phyloP scores from a whole-genome alignment of 92 coral and sea anemone species.

The Parazoanthus swiftii region DNA sequence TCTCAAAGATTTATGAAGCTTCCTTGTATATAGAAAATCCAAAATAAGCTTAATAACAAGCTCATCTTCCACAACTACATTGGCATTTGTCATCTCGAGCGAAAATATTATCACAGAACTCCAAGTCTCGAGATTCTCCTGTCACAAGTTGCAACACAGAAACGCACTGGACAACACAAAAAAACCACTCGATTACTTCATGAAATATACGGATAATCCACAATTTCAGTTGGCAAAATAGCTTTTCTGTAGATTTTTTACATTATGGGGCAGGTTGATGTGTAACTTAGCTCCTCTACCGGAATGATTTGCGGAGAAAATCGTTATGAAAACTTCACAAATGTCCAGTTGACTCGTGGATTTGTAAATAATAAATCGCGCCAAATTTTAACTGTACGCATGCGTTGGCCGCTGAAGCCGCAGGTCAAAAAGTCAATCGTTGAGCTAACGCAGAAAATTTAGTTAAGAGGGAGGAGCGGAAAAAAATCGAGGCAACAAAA shows the following conservation, averaged over 20 bases:
- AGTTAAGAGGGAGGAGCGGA: not conserved
- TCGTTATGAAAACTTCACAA: not conserved
- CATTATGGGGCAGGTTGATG: not conserved
- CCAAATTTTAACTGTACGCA: slow-evolving; percentile 72
- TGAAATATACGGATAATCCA: not conserved
- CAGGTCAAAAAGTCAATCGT: not conserved
- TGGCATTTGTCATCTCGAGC: slow-evolving; percentile 60
- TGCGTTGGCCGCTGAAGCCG: slow-evolving; percentile 54
- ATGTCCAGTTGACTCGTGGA: slow-evolving; percentile 45
- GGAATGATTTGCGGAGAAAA: not conserved
- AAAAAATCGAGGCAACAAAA: not conserved
- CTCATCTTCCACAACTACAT: slow-evolving; percentile 71
- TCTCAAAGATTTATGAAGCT: slow-evolving; percentile 81
- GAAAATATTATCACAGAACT: not conserved
- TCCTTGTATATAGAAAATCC: slow-evolving; percentile 82
- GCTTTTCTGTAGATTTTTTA: not conserved
- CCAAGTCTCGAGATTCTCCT: not conserved
- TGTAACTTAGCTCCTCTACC: not conserved
- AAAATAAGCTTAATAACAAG: slow-evolving; percentile 77
- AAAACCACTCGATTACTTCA: slow-evolving; percentile 1
- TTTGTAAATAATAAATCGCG: slow-evolving; percentile 93
- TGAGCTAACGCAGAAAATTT: not conserved
- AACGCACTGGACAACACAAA: not conserved
- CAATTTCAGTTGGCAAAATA: not conserved
- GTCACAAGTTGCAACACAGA: not conserved